These are phyloP conservation scores for Mesembrinibis cayennensis DNA, from an alignment of 2,113 vertebrate species.

Conservation along the genomic window DNA sequence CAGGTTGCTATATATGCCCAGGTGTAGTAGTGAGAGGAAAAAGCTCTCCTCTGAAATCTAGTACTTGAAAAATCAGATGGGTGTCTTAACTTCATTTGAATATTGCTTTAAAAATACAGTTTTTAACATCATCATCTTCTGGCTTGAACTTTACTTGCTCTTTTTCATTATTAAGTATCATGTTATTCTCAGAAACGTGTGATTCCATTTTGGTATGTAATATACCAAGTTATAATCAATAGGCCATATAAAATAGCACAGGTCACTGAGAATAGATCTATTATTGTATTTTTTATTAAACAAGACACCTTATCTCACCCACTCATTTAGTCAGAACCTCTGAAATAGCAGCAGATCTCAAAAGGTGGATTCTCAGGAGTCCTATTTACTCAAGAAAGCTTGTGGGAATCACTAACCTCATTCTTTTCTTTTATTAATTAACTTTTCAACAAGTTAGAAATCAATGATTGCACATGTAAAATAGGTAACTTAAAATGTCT, in stretches of 20 bases:
- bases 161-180: not conserved
- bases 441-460: not conserved
- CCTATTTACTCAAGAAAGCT: constrained; percentile 7
- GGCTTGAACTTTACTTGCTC: not conserved
- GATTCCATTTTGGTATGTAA: not conserved
- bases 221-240: not conserved
- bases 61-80: not conserved
- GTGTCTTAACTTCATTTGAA: not conserved
- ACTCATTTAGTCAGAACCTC: not conserved
- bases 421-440: not conserved
- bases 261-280: not conserved
- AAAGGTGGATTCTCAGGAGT: constrained; percentile 8
- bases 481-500: not conserved
- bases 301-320: not conserved
- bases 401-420: not conserved
- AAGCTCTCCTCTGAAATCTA: not conserved
- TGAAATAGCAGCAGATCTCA: constrained; percentile 2
- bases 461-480: not conserved
- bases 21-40: not conserved
- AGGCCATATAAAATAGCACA: not conserved
- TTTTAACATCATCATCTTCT: not conserved
- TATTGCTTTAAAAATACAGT: not conserved
- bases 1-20: not conserved
- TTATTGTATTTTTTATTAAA: constrained; percentile 5
- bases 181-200: not conserved